phyloP scores from a whole-genome alignment of 2,888 invertebrate genomes.

The Agonopterix arenella region DNA sequence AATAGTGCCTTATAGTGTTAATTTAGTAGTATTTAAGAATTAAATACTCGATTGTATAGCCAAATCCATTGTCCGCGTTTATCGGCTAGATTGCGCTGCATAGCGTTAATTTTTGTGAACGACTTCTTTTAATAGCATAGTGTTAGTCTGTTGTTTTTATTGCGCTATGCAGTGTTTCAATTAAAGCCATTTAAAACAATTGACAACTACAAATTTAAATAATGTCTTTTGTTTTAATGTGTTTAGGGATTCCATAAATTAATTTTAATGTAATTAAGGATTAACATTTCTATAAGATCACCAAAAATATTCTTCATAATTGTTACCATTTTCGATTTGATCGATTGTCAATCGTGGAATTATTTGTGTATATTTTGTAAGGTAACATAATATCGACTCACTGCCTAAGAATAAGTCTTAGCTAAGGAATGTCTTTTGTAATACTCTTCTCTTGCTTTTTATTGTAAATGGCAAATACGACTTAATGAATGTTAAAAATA shows the following conservation, averaged over 20 bases:
- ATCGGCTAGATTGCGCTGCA: too few species aligned
- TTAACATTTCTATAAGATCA: constrained; percentile 54
- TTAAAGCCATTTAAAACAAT: too few species aligned
- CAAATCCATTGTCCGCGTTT: too few species aligned
- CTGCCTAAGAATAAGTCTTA: constrained; percentile 59
- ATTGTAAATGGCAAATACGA: constrained; percentile 72
- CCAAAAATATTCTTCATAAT: constrained; percentile 55
- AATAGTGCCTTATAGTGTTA: constrained; percentile 76
- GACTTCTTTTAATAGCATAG: too few species aligned
- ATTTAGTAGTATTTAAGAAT: constrained; percentile 46
- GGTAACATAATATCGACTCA: constrained; percentile 33
- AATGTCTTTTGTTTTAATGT: too few species aligned
- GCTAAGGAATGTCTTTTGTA: constrained; percentile 43
- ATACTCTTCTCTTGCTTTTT: constrained; percentile 58
- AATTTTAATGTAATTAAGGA: constrained; percentile 37
- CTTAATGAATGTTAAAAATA: constrained; percentile 54
- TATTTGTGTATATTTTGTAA: constrained; percentile 21
- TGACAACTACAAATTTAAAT: too few species aligned
- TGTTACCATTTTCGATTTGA: constrained; percentile 37
- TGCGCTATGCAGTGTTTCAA: too few species aligned
- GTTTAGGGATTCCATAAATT: too few species aligned
- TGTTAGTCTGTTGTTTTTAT: too few species aligned
- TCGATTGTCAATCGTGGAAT: constrained; percentile 13
- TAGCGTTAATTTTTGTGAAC: too few species aligned
- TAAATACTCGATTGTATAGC: constrained; percentile 61